Evolutionary conservation across 2,797 vertebrate species (phyloP).

Genomic region (Lutjanus argentimaculatus): DNA sequence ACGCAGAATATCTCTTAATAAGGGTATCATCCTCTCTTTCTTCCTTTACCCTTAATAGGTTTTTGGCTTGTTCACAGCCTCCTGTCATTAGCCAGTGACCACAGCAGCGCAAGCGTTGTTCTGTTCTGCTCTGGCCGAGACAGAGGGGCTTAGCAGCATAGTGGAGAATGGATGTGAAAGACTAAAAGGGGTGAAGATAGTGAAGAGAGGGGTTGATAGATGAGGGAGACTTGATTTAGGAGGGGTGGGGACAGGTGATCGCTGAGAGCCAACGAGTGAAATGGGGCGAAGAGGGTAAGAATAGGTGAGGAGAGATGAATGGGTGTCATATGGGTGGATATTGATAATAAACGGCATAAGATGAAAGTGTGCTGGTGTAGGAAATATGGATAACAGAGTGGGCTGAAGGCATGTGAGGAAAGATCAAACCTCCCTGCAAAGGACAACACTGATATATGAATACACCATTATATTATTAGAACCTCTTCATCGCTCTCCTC

Average conservation of each 20-base stretch:
- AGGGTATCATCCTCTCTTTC: slow-evolving; percentile 36
- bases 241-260: slow-evolving; percentile 62
- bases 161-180: slow-evolving; percentile 43
- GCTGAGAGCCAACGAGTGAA: slow-evolving; percentile 58
- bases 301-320: slow-evolving; percentile 72
- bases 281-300: slow-evolving; percentile 62
- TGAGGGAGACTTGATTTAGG: slow-evolving; percentile 64
- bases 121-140: slow-evolving; percentile 27
- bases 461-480: slow-evolving; percentile 69
- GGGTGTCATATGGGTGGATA: slow-evolving; percentile 47
- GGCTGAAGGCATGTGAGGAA: slow-evolving; percentile 49
- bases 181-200: slow-evolving; percentile 33
- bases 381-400: slow-evolving; percentile 62
- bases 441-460: slow-evolving; percentile 72
- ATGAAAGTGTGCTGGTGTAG: slow-evolving; percentile 48
- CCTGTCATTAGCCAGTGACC: slow-evolving; percentile 48
- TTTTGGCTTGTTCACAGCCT: slow-evolving; percentile 45
- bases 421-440: slow-evolving; percentile 61
- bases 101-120: slow-evolving; percentile 17
- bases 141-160: not conserved
- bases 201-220: slow-evolving; percentile 59
- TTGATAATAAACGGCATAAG: slow-evolving; percentile 66
- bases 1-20: slow-evolving; percentile 28
- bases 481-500: slow-evolving; percentile 61
- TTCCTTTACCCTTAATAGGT: slow-evolving; percentile 26